Evolutionary conservation across 2,113 vertebrate species (phyloP).

Genomic region (Nyctibius bracteatus): DNA sequence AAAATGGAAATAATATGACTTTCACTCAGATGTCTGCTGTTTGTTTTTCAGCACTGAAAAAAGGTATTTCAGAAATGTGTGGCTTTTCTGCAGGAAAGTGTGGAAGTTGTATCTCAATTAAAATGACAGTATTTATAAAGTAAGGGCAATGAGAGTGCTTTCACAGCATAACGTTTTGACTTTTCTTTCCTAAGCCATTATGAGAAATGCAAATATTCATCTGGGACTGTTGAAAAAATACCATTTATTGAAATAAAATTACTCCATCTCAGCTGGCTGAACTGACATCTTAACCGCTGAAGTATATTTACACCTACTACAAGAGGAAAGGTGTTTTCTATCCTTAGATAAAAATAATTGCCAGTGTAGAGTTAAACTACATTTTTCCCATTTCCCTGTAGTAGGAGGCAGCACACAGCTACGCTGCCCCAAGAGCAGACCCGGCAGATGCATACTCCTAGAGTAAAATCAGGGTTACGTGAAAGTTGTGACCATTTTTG

Average conservation of each 20-base stretch:
- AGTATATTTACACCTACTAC: not conserved
- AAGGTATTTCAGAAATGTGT: not conserved
- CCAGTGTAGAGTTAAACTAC: not conserved
- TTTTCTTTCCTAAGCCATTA: slow-evolving; percentile 4
- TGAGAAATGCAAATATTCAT: not conserved
- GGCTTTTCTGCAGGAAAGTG: not conserved
- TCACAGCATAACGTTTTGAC: not conserved
- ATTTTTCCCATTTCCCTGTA: not conserved
- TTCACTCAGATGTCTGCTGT: not conserved
- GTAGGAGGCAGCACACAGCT: not conserved
- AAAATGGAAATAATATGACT: not conserved
- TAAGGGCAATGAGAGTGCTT: not conserved
- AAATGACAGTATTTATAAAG: not conserved
- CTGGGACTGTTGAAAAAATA: not conserved
- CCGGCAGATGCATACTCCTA: not conserved
- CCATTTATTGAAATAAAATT: not conserved
- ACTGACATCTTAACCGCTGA: not conserved
- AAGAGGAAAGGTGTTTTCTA: not conserved
- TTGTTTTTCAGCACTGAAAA: not conserved
- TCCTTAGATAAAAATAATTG: not conserved
- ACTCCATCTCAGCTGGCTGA: not conserved
- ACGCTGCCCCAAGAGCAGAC: not conserved
- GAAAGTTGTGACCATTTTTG: not conserved
- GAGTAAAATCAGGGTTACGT: not conserved
- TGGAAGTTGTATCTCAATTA: not conserved